A percentile compares a stretch with the other conserved stretches of the same genome.
Evolutionary conservation across 2,888 invertebrate species (phyloP).

Genomic region (Anorthoa munda): DNA sequence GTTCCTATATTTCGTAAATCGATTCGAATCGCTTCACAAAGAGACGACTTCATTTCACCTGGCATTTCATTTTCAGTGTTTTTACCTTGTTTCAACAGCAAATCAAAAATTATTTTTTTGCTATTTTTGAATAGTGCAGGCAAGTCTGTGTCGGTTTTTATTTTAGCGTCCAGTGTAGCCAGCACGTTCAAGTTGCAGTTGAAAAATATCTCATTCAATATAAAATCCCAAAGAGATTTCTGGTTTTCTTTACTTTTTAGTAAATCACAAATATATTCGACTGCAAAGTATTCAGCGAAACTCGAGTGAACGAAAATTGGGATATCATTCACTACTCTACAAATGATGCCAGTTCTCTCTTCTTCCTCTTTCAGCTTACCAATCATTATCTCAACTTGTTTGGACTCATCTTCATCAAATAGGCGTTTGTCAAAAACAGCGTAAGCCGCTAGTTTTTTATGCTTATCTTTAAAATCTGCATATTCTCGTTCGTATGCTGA

Average conservation of each 20-base stretch:
- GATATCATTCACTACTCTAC: background rate
- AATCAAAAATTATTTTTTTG: background rate
- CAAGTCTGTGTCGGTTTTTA: background rate
- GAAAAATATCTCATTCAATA: slow-evolving; percentile 17
- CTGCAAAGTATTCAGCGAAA: slow-evolving; percentile 17
- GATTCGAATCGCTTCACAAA: slow-evolving; percentile 5
- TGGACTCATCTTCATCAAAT: background rate
- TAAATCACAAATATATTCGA: slow-evolving; percentile 29
- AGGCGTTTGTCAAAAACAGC: slow-evolving; percentile 2
- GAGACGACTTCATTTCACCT: background rate
- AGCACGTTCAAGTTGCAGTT: slow-evolving; percentile 6
- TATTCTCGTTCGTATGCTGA: background rate
- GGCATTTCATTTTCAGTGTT: background rate
- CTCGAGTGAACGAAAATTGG: slow-evolving; percentile 20
- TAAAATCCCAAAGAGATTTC: background rate
- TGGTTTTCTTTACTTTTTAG: background rate
- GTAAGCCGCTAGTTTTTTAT: slow-evolving; percentile 21
- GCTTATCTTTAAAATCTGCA: background rate
- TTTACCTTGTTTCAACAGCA: slow-evolving; percentile 8
- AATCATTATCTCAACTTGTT: background rate
- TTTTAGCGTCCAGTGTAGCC: slow-evolving; percentile 1
- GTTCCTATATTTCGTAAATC: background rate
- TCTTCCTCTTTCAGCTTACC: background rate
- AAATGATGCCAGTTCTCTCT: slow-evolving; percentile 9
- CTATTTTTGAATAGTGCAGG: background rate